Evolutionary conservation across 2,797 vertebrate species (phyloP).

Genomic region (Anniella stebbinsi): DNA sequence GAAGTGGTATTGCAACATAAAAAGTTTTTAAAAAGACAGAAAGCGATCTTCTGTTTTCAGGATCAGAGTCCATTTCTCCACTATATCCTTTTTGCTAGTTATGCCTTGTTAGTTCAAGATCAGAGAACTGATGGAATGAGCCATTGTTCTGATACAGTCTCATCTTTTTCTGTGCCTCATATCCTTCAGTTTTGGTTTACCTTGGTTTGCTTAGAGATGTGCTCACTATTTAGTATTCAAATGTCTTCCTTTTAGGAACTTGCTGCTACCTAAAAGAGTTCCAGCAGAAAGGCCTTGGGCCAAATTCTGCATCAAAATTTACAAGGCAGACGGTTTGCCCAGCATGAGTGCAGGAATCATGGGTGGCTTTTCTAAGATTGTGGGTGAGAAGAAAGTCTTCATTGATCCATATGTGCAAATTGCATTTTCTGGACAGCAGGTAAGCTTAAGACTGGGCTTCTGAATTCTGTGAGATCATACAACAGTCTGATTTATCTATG

Average conservation of each 20-base stretch:
- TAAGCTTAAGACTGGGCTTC: slow-evolving; percentile 55
- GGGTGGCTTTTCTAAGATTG: slow-evolving; percentile 89
- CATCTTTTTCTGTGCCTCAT: background rate
- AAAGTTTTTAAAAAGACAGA: background rate
- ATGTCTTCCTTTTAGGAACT: slow-evolving; percentile 83
- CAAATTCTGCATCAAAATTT: slow-evolving; percentile 87
- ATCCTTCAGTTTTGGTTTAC: background rate
- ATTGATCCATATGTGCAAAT: slow-evolving; percentile 91
- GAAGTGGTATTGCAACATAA: background rate
- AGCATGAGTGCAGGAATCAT: slow-evolving; percentile 90
- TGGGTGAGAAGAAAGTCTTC: slow-evolving; percentile 87
- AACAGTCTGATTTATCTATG: background rate
- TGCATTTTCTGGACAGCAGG: slow-evolving; percentile 92
- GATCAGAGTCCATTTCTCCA: background rate
- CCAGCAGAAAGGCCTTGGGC: slow-evolving; percentile 91
- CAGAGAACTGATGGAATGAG: background rate
- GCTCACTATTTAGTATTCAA: background rate
- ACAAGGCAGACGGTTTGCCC: slow-evolving; percentile 89
- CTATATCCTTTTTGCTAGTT: background rate
- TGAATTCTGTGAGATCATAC: background rate
- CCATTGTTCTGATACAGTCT: background rate
- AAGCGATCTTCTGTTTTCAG: background rate
- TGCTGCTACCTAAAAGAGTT: slow-evolving; percentile 90
- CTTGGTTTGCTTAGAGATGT: fast-evolving
- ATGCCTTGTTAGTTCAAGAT: background rate